Percentiles rank a stretch among this genome's conserved stretches.
These are phyloP conservation scores for Gymnocheta viridis DNA, from an alignment of 2,888 invertebrate genomes.

Conservation along the genomic window DNA sequence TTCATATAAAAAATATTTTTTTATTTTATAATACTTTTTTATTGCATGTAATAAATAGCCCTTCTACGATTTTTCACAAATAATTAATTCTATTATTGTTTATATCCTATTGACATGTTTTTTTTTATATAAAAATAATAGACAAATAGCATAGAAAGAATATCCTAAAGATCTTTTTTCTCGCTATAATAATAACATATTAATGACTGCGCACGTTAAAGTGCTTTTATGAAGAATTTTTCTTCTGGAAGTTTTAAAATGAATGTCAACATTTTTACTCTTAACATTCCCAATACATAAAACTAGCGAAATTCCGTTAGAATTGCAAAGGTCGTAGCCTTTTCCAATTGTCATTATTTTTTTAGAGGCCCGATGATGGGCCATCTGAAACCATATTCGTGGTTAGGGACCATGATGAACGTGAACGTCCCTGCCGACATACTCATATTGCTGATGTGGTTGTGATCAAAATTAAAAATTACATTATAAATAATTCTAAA, in stretches of 20 bases:
- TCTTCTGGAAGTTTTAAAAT: neutral
- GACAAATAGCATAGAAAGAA: neutral
- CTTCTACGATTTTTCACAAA: neutral
- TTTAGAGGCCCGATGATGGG: neutral
- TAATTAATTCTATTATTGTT: neutral
- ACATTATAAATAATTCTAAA: neutral
- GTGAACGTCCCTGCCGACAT: neutral
- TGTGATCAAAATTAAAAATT: neutral
- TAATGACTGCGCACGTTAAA: conserved; percentile 77
- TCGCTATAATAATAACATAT: conserved; percentile 56
- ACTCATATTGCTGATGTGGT: neutral
- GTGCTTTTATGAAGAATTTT: conserved; percentile 18
- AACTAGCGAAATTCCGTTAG: neutral
- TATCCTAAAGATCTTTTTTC: neutral
- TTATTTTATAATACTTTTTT: too few species aligned
- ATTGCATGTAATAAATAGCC: neutral
- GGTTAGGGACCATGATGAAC: neutral
- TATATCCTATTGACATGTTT: neutral
- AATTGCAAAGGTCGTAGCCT: too few species aligned
- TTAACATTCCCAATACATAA: conserved; percentile 22
- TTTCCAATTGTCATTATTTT: neutral
- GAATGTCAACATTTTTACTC: conserved; percentile 39
- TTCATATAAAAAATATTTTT: too few species aligned
- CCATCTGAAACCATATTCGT: neutral
- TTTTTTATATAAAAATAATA: neutral